phyloP scores from a whole-genome alignment of 2,797 vertebrate genomes.

The Siniperca obscura region DNA sequence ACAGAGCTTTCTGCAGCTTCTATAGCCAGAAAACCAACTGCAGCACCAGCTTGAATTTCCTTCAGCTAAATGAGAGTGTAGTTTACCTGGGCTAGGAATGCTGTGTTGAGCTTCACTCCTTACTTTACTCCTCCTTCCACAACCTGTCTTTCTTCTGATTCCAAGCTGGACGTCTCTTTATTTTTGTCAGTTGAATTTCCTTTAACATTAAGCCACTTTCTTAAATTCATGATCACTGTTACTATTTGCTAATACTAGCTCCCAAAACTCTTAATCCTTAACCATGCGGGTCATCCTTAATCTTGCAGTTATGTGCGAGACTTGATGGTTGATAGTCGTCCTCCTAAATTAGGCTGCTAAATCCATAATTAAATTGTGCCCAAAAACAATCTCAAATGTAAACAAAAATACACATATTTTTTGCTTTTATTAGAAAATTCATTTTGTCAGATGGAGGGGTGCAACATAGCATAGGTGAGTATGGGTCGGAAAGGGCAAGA shows the following conservation, averaged over 20 bases:
- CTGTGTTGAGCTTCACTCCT: background rate
- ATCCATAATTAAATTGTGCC: background rate
- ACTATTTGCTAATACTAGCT: background rate
- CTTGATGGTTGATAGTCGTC: background rate
- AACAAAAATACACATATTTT: background rate
- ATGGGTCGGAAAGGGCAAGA: too few species aligned
- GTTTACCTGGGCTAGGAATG: conserved; percentile 11
- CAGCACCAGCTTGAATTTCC: conserved; percentile 14
- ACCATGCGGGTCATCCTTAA: background rate
- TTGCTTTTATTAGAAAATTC: background rate
- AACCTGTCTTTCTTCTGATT: background rate
- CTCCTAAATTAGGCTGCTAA: background rate
- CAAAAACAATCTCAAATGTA: background rate
- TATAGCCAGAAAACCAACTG: background rate
- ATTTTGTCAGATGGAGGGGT: background rate
- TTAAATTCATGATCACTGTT: too few species aligned
- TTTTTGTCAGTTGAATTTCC: background rate
- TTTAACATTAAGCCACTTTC: background rate
- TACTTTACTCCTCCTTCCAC: background rate
- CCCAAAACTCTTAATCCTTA: background rate
- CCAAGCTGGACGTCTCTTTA: background rate
- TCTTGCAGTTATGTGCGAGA: background rate
- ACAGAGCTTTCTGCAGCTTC: conserved; percentile 10
- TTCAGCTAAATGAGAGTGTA: conserved; percentile 27
- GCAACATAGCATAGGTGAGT: background rate